Base-by-base conservation (phyloP, 2,113 vertebrate genomes). In the Eleginops maclovinus region DNA sequence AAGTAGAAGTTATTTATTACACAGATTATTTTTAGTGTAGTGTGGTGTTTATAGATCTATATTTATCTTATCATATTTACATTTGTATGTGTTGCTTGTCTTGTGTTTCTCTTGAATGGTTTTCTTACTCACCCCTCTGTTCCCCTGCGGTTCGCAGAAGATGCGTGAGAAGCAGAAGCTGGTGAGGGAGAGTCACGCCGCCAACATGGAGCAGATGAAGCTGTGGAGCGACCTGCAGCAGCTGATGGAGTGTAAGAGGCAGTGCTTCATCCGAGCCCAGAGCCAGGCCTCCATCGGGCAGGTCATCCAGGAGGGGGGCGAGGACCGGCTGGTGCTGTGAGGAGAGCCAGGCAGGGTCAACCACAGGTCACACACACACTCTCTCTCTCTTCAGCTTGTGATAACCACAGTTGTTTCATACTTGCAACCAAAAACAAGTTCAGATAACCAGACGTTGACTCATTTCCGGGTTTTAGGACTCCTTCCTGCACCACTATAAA, bases 141-240 rank as follows among this genome's bases (percentile, higher is more conserved):
- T 63, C 55, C 26, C 44, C 16, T 82, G 58, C 61, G 66, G 31
- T 28, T 89, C 63, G n/a, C 92, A 99, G 98, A 97, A 97, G 91
- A 91, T 99, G 49, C 96, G 96, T 75, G 97, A 99, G 90, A 96
- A 96, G 83, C 97, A 99, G 91, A 99, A 98, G 87, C 81, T 88
- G 59, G 96, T 99, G 53, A 93, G 96, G 86, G 98, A 99, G 91
- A 96, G 91, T 86, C 97, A 99, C 1, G 91, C 93, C 4, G 91
- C 91, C 14, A 99, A 99, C 86, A 97, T 99, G 96, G 98, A 96
- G 92, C 97, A 99, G 94, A 95, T 96, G 64, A 97, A 95, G 93
- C 95, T 99, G 97, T 99, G 98, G 98, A 93, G 91, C n/a, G 97
- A 99, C 90, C 93, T 99, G 49, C 94, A 98, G 87, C 91, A 94